Evolutionary conservation across 2,888 invertebrate species (phyloP).

Genomic region (Cryptocephalus primarius): DNA sequence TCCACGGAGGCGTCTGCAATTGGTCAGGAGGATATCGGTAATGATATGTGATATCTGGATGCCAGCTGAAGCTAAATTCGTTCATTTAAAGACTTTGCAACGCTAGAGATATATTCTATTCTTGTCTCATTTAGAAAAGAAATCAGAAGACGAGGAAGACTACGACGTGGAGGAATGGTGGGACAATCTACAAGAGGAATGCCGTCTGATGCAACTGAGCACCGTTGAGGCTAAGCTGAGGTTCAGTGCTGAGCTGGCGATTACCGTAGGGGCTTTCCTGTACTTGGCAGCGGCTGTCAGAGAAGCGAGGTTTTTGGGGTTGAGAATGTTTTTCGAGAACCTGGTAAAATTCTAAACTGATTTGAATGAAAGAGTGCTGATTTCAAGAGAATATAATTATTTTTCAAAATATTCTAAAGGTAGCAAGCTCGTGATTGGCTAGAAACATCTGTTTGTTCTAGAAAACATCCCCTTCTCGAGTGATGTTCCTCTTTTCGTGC

Average conservation of each 20-base stretch:
- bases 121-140: too few species aligned
- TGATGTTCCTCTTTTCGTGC: slow-evolving; percentile 91
- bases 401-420: too few species aligned
- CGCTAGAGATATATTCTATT: too few species aligned
- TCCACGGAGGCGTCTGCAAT: background rate
- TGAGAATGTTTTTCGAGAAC: slow-evolving; percentile 91
- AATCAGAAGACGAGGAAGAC: slow-evolving; percentile 28
- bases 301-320: slow-evolving; percentile 84
- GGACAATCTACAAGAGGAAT: slow-evolving; percentile 60
- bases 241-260: slow-evolving; percentile 63
- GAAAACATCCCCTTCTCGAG: slow-evolving; percentile 81
- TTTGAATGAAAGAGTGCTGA: too few species aligned
- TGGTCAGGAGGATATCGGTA: too few species aligned
- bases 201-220: slow-evolving; percentile 56
- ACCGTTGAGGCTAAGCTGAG: slow-evolving; percentile 53
- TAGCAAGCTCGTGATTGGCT: too few species aligned
- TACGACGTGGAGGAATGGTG: slow-evolving; percentile 56
- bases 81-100: too few species aligned
- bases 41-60: too few species aligned
- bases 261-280: slow-evolving; percentile 72
- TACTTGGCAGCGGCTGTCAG: slow-evolving; percentile 77
- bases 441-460: slow-evolving; percentile 37
- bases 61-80: too few species aligned
- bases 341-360: slow-evolving; percentile 46
- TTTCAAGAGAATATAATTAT: too few species aligned